Evolutionary conservation across 2,888 invertebrate genomes (phyloP).

Genomic region (Belgica antarctica): DNA sequence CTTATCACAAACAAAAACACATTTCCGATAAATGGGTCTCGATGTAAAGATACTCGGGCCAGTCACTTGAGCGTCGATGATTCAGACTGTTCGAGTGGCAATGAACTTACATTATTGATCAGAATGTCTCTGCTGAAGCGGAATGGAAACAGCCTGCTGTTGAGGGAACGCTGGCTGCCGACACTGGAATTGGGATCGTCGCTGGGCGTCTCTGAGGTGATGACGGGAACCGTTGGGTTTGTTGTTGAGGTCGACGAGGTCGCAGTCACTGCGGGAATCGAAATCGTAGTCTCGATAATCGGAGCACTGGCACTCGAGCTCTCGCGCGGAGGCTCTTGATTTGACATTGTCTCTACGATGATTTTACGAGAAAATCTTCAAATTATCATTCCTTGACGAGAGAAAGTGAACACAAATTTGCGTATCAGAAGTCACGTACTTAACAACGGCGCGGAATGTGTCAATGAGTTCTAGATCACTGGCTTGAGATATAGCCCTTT

Average conservation of each 20-base stretch:
- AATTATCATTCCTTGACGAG: background rate
- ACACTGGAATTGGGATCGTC: background rate
- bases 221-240: background rate
- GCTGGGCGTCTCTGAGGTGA: background rate
- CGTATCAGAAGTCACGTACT: background rate
- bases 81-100: background rate
- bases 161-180: slow-evolving; percentile 35
- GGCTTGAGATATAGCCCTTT: no score
- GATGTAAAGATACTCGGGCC: no score
- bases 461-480: no score
- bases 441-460: no score
- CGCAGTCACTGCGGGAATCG: background rate
- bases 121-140: slow-evolving; percentile 18
- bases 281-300: background rate
- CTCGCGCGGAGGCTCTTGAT: background rate
- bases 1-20: no score
- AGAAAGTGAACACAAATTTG: background rate
- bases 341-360: background rate
- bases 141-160: slow-evolving; percentile 33
- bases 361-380: background rate
- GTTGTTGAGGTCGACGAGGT: background rate
- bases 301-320: background rate
- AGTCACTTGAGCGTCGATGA: no score
- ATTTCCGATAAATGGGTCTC: no score
- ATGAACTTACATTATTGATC: slow-evolving; percentile 26